These are phyloP conservation scores for Darevskia mixta DNA, from an alignment of 2,797 vertebrate species.

Conservation along the genomic window DNA sequence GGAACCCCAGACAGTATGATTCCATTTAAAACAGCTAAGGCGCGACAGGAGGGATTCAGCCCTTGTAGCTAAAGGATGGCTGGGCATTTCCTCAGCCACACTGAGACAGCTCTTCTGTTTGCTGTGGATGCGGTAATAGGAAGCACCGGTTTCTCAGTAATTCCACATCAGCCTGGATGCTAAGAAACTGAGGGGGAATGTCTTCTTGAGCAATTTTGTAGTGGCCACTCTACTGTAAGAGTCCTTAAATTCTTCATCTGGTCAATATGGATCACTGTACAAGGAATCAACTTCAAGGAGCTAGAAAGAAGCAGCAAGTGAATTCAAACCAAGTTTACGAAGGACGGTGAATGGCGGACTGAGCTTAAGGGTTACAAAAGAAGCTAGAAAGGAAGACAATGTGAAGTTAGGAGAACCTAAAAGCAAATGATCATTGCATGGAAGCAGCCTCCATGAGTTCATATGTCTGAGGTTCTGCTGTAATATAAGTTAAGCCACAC, in stretches of 20 bases:
- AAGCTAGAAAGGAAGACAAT: not conserved
- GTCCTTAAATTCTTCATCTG: not conserved
- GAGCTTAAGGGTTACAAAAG: not conserved
- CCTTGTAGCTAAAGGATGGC: not conserved
- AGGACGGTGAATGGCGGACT: not conserved
- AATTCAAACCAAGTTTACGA: not conserved
- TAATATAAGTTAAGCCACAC: not conserved
- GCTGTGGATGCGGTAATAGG: not conserved
- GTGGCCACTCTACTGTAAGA: not conserved
- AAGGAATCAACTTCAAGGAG: not conserved
- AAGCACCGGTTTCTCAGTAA: not conserved
- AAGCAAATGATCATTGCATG: not conserved
- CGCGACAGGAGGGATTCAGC: not conserved
- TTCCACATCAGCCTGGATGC: not conserved
- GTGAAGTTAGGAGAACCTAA: not conserved
- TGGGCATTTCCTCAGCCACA: not conserved
- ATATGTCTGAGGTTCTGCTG: not conserved
- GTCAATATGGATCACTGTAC: not conserved
- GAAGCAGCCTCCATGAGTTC: not conserved
- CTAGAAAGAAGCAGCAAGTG: not conserved
- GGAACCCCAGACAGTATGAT: not conserved
- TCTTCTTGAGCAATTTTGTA: not conserved
- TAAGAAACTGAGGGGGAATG: not conserved
- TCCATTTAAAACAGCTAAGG: not conserved
- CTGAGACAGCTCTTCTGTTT: not conserved